A percentile compares a stretch with the other conserved stretches of the same genome.
Conservation (phyloP, 2,113 vertebrate genomes). For the Haemorhous mexicanus region DNA sequence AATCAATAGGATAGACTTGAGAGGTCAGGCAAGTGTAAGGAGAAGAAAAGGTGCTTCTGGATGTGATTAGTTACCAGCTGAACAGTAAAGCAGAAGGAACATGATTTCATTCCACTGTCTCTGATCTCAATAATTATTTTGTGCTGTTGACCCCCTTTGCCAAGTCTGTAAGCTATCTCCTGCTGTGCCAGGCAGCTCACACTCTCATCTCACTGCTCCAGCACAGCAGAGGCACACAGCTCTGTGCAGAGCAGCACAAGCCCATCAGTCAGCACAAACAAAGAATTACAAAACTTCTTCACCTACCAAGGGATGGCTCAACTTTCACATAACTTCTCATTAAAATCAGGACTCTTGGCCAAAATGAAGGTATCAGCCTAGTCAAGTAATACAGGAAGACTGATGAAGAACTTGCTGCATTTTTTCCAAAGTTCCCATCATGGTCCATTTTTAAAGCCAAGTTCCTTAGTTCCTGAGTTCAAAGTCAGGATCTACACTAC, state of each 20-base stretch:
- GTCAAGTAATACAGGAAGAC: background rate
- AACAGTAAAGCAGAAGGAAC: background rate
- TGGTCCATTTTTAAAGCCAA: background rate
- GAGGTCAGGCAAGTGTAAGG: background rate
- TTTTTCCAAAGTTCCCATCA: background rate
- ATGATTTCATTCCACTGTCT: background rate
- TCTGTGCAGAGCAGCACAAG: rapidly evolving
- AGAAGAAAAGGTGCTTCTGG: background rate
- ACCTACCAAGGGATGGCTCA: background rate
- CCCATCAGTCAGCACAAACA: background rate
- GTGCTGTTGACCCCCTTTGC: background rate
- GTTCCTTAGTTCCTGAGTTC: background rate
- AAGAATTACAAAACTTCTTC: background rate
- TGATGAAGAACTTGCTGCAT: background rate
- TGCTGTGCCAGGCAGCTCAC: background rate
- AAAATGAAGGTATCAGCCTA: background rate
- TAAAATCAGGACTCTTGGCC: background rate
- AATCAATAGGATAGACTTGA: background rate
- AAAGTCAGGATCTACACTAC: background rate
- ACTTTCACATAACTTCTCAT: background rate
- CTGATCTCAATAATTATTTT: background rate
- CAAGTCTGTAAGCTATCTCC: background rate
- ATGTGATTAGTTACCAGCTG: background rate
- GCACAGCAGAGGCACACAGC: background rate
- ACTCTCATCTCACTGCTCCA: background rate